These are phyloP conservation scores for Catharus ustulatus DNA, from an alignment of 2,797 vertebrate species.

Conservation along the genomic window DNA sequence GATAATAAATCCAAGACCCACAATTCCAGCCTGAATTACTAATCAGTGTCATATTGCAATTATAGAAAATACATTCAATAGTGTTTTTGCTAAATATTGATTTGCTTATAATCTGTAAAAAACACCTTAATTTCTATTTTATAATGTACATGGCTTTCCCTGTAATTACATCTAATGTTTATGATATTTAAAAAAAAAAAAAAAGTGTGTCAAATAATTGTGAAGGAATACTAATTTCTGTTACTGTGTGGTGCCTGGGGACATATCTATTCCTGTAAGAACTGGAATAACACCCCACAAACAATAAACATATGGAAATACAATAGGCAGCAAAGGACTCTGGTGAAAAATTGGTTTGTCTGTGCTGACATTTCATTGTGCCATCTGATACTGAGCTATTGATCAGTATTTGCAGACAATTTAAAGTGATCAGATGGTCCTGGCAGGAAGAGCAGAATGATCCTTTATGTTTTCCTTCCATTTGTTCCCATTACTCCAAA, in stretches of 20 bases:
- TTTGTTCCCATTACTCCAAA: not conserved
- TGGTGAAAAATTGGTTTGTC: not conserved
- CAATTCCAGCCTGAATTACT: not conserved
- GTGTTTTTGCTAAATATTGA: not conserved
- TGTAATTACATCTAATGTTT: not conserved
- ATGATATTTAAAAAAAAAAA: not conserved
- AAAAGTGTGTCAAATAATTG: not conserved
- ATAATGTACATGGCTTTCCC: not conserved
- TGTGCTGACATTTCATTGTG: not conserved
- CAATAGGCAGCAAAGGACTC: not conserved
- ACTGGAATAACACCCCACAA: not conserved
- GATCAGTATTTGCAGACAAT: not conserved
- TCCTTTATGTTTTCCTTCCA: not conserved
- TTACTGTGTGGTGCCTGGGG: not conserved
- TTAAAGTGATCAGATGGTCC: not conserved
- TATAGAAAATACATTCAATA: not conserved
- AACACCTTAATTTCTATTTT: not conserved
- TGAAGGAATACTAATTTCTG: not conserved
- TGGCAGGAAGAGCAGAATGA: not conserved
- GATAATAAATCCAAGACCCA: not conserved
- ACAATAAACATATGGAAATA: not conserved
- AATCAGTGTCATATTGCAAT: not conserved
- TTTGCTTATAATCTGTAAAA: constrained; percentile 10
- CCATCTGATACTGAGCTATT: not conserved
- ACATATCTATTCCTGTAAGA: not conserved